These are phyloP conservation scores for Saturnia japonica DNA, from an alignment of 2,888 invertebrate species.

Conservation along the genomic window DNA sequence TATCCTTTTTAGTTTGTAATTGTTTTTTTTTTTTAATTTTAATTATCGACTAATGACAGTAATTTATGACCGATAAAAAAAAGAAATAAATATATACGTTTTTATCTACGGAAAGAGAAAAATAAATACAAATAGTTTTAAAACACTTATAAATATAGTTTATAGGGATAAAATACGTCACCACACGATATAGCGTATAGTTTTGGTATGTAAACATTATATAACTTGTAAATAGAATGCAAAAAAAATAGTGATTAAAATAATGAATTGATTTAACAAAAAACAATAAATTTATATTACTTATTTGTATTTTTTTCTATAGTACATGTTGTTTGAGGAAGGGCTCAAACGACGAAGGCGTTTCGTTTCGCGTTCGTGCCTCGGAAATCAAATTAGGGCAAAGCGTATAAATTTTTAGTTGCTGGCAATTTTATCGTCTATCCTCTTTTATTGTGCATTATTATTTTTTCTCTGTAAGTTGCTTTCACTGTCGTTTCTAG, in stretches of 20 bases:
- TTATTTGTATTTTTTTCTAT: slow-evolving; percentile 62
- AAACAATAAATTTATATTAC: slow-evolving; percentile 72
- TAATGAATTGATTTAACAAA: slow-evolving; percentile 79
- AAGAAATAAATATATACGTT: slow-evolving; percentile 65
- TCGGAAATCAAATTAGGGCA: slow-evolving; percentile 42
- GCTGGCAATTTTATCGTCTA: slow-evolving; percentile 62
- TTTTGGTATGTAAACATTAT: slow-evolving; percentile 79
- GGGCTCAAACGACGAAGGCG: slow-evolving; percentile 23
- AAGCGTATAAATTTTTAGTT: slow-evolving; percentile 60
- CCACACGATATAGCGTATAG: slow-evolving; percentile 76
- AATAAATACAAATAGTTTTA: slow-evolving; percentile 77
- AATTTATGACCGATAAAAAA: slow-evolving; percentile 78
- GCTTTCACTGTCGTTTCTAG: slow-evolving; percentile 81
- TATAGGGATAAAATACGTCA: slow-evolving; percentile 56
- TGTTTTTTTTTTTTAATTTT: slow-evolving; percentile 65
- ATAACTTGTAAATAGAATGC: slow-evolving; percentile 76
- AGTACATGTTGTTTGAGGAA: slow-evolving; percentile 1
- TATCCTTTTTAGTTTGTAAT: slow-evolving; percentile 66
- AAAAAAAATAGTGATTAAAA: slow-evolving; percentile 66
- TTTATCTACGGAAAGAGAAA: slow-evolving; percentile 72
- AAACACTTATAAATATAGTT: slow-evolving; percentile 76
- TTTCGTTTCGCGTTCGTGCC: slow-evolving; percentile 29
- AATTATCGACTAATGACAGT: slow-evolving; percentile 75
- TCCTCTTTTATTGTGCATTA: slow-evolving; percentile 78
- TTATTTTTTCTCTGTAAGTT: slow-evolving; percentile 78